phyloP scores from a whole-genome alignment of 64 coral and sea anemone species.

The Trachythela sp. region DNA sequence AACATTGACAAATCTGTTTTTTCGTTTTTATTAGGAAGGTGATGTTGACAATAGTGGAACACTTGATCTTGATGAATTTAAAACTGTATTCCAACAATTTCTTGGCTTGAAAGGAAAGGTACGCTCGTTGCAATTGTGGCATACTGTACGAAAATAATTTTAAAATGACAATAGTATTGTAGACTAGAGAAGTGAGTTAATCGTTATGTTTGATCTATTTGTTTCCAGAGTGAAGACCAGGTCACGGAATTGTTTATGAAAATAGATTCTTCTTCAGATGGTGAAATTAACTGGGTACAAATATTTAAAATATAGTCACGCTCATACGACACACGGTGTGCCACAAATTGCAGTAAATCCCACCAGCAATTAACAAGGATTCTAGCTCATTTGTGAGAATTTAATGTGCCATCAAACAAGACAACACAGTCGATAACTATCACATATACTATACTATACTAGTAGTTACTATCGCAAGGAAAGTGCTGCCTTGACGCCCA shows the following conservation, averaged over 20 bases:
- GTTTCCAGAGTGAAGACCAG: slow-evolving; percentile 77
- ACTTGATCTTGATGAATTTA: slow-evolving; percentile 88
- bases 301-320: no score
- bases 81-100: slow-evolving; percentile 63
- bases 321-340: no score
- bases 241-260: slow-evolving; percentile 91
- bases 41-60: slow-evolving; percentile 89
- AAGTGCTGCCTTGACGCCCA: no score
- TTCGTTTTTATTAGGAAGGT: slow-evolving; percentile 56
- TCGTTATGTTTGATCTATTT: not conserved
- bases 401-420: no score
- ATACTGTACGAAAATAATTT: no score
- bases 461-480: no score
- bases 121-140: not conserved
- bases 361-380: no score
- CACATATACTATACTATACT: no score
- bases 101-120: slow-evolving; percentile 94
- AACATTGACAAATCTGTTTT: not conserved
- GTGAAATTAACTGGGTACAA: slow-evolving; percentile 96
- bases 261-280: slow-evolving; percentile 97
- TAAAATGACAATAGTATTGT: no score
- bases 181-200: not conserved
- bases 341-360: no score
- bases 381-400: no score
- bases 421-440: no score